Conservation (phyloP, 2,888 invertebrate genomes). For the Drosophila mercatorum region DNA sequence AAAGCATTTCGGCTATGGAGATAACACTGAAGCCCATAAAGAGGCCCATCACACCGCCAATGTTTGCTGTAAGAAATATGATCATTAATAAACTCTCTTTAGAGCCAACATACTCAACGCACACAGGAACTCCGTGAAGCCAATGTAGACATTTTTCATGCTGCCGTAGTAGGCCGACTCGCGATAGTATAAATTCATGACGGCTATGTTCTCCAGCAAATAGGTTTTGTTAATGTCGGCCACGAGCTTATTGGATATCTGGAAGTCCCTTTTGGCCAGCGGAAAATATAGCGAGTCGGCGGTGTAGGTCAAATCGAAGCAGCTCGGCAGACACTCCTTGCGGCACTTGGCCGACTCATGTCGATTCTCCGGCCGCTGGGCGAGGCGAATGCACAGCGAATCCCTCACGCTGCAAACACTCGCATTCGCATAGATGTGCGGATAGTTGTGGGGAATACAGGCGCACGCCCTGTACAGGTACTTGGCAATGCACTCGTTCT, state of each 20-base stretch:
- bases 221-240: slow-evolving; percentile 66
- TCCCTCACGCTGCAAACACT: slow-evolving; percentile 71
- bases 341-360: slow-evolving; percentile 59
- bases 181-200: slow-evolving; percentile 90
- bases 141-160: slow-evolving; percentile 91
- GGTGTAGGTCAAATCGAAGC: slow-evolving; percentile 89
- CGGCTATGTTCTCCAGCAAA: slow-evolving; percentile 87
- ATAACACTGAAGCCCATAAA: slow-evolving; percentile 92
- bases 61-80: slow-evolving; percentile 87
- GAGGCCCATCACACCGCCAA: slow-evolving; percentile 91
- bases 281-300: slow-evolving; percentile 87
- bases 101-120: too few relatives aligned
- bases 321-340: slow-evolving; percentile 88
- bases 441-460: slow-evolving; percentile 81
- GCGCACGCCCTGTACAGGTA: slow-evolving; percentile 62
- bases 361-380: slow-evolving; percentile 20
- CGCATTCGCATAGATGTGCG: slow-evolving; percentile 87
- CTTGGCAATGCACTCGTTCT: slow-evolving; percentile 87
- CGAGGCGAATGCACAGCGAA: slow-evolving; percentile 50
- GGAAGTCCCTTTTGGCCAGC: slow-evolving; percentile 62
- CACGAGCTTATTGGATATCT: slow-evolving; percentile 65
- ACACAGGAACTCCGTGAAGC: slow-evolving; percentile 92
- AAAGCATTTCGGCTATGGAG: slow-evolving; percentile 90
- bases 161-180: slow-evolving; percentile 89
- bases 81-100: background rate